Base-by-base conservation (phyloP, 1,140 invertebrate species). In the Goniozus legneri region DNA sequence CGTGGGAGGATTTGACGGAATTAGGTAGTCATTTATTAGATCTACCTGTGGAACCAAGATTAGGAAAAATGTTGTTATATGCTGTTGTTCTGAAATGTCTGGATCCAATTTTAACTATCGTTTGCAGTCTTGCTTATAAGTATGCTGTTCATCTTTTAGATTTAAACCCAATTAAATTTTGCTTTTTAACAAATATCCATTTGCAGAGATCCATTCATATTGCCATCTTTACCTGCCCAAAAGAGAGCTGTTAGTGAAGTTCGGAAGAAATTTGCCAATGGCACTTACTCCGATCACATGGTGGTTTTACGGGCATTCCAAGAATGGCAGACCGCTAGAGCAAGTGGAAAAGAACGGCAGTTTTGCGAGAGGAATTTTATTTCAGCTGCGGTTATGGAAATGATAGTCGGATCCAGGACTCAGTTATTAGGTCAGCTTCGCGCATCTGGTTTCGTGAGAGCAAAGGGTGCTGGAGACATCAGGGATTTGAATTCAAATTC, bases 31-130 rank as follows among this genome's bases (percentile, higher is more conserved):
- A 79, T 54, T 71, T 98, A 7, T 71, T 94, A 6, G 91, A 98
- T 69, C 73, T 98, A 10, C 92, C 95, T 0, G 77, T 98, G 2
- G 91, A 97, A 52, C 95, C 95, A 1, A 82, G 89, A 57, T 78
- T 95, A 10, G 92, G 91, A 3, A 95, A 96, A 77, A 90, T 95
- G 84, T 73, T 99, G 18, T 74, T 98, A 2, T 95, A 92, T 67
- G 86, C 90, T 2, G 86, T 94, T 15, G 84, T 96, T 3, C 79
- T 98, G 20, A 93, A 93, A 68, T 98, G 96, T 67, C 71, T 98
- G 2, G 93, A 97, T 77, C 96, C 96, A 3, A 81, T 98, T 18
- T 72, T 98, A 16, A 97, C 94, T 0, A 89, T 98, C 36, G 92
- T 92, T 8, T 91, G 92, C 64, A 83, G 85, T 32, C 75, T 98